Evolutionary conservation across 1,140 invertebrate species (phyloP), one percentile per base, ranked within the genome.

Genomic region (Lucilia sericata): DNA sequence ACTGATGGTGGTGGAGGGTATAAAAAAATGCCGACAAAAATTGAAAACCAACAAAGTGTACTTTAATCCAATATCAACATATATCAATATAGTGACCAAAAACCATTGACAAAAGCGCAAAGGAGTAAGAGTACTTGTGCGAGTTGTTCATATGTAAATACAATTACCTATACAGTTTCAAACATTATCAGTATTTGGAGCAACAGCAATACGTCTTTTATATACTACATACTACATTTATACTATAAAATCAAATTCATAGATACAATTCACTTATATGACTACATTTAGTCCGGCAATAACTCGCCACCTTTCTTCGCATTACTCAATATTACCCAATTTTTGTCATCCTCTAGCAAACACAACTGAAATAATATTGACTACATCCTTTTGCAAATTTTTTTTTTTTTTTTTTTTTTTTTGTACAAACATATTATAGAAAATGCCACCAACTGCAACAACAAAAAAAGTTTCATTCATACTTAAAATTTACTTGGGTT

Each of bases 331-430:
- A 30, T 3, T 1, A 55, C 51, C 2, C 51, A 55, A 42, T 42
- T 42, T 42, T 42, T 42, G 42, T 42, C 51, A n/a, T 12, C 2
- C 51, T 17, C 51, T 17, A 13, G 7, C 60, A 70, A 70, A 9
- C 60, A 70, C 60, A 70, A 70, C 60, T 70, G 60, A 70, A 70
- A 70, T 70, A 70, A 70, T 21, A 70, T 19, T n/a, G 60, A 70
- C 25, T 30, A 30, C 25, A 30, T 30, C 25, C 25, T 30, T 30
- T 30, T 30, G 25, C 25, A 2, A 30, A 30, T 2, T 30, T 30
- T 30, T 30, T 30, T 7, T 42, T 2, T 30, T 30, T 30, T 30
- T 30, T 7, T 42, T n/a, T 2, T 30, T 30, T 30, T 30, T 30
- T 7, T 42, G 10, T 42, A 42, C 42, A 42, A 42, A 2, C n/a